These are phyloP conservation scores for Pantherophis vulpinus DNA, from an alignment of 2,797 vertebrate species.

Conservation along the genomic window DNA sequence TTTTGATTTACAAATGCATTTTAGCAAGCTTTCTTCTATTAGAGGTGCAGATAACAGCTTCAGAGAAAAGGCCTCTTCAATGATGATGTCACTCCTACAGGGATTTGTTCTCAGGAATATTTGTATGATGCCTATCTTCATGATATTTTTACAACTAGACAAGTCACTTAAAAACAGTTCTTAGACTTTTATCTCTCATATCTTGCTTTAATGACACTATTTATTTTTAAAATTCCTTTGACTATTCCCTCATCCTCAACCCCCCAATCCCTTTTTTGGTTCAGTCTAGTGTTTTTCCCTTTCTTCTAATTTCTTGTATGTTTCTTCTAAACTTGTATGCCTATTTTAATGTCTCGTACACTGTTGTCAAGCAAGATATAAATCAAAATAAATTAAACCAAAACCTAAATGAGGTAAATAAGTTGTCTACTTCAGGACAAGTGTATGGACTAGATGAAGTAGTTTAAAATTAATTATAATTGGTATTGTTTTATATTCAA, in stretches of 20 bases:
- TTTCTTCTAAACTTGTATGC: background rate
- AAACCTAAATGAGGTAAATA: background rate
- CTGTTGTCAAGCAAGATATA: background rate
- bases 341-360: background rate
- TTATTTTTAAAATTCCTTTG: background rate
- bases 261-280: background rate
- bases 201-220: background rate
- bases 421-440: background rate
- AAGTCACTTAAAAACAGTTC: background rate
- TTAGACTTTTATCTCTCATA: background rate
- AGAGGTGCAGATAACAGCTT: background rate
- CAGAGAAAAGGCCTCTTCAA: background rate
- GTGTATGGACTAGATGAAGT: background rate
- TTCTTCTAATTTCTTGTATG: background rate
- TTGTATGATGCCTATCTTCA: background rate
- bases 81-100: background rate
- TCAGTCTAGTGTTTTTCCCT: background rate
- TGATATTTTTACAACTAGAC: background rate
- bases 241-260: background rate
- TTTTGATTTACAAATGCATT: background rate
- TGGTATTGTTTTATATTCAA: background rate
- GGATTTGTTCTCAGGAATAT: background rate
- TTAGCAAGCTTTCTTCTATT: background rate
- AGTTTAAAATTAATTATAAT: background rate
- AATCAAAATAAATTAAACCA: background rate